These are phyloP conservation scores for Mechanitis mazaeus DNA, from an alignment of 2,888 invertebrate genomes.

Conservation along the genomic window DNA sequence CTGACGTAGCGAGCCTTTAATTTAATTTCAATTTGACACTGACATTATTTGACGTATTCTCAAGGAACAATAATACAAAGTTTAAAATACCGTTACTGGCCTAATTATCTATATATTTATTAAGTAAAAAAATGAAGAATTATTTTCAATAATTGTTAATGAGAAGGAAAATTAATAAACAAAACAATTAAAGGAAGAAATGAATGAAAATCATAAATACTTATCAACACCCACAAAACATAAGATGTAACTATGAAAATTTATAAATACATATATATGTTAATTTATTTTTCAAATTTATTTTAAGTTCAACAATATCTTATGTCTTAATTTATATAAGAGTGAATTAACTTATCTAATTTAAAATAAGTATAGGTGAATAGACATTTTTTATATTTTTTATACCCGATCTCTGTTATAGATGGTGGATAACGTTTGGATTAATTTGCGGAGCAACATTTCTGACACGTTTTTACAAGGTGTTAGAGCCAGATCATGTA, in stretches of 20 bases:
- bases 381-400: not conserved
- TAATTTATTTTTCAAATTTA: too few relatives aligned
- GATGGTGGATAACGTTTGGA: slow-evolving; percentile 81
- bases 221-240: slow-evolving; percentile 5
- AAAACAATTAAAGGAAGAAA: too few relatives aligned
- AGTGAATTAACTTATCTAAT: too few relatives aligned
- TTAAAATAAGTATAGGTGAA: not conserved
- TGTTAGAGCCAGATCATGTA: slow-evolving; percentile 94
- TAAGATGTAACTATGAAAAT: slow-evolving; percentile 11
- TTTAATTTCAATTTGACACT: not conserved
- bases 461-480: slow-evolving; percentile 90
- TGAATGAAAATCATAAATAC: too few relatives aligned
- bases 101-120: not conserved
- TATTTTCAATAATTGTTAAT: too few relatives aligned
- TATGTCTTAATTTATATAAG: too few relatives aligned
- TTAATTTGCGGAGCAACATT: slow-evolving; percentile 81
- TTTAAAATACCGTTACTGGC: slow-evolving; percentile 2
- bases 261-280: too few relatives aligned
- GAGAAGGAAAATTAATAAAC: too few relatives aligned
- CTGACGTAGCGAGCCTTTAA: too few relatives aligned
- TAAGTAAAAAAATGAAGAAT: too few relatives aligned
- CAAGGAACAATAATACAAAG: not conserved
- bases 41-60: not conserved
- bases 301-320: too few relatives aligned
- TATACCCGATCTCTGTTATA: slow-evolving; percentile 30